Conservation (phyloP, 2,797 vertebrate species). For the Cossypha heuglini region DNA sequence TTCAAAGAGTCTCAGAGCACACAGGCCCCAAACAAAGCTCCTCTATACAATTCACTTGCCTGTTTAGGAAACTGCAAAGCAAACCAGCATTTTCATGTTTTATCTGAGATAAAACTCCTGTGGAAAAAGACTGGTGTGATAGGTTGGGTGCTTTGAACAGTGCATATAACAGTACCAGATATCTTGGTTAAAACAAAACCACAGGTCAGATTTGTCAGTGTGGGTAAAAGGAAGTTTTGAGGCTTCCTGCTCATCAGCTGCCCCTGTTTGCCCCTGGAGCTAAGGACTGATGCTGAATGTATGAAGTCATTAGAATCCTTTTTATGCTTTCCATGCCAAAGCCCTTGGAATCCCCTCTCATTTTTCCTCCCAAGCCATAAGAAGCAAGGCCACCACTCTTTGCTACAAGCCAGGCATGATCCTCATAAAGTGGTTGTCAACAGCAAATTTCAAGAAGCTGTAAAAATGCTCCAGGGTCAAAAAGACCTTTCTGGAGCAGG, state of each 20-base stretch:
- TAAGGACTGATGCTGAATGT: background rate
- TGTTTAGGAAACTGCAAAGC: slow-evolving; percentile 44
- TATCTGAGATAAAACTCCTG: slow-evolving; percentile 21
- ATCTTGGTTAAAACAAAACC: background rate
- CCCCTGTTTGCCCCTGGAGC: background rate
- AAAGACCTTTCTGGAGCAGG: background rate
- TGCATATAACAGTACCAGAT: background rate
- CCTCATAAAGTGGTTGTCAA: background rate
- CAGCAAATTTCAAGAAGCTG: background rate
- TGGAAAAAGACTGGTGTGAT: background rate
- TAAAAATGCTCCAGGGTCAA: background rate
- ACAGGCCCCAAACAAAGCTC: background rate
- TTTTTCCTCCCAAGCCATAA: background rate
- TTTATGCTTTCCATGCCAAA: background rate
- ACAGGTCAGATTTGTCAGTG: background rate
- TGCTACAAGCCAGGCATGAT: background rate
- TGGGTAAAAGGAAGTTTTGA: background rate
- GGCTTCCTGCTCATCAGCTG: background rate
- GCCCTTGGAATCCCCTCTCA: background rate
- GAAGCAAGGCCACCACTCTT: background rate
- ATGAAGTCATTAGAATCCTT: background rate
- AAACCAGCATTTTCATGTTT: background rate
- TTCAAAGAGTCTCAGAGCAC: background rate
- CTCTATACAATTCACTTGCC: background rate
- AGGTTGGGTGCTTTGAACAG: background rate